Evolutionary conservation across 2,888 invertebrate species (phyloP).

Genomic region (Acanthosepion pharaonis): DNA sequence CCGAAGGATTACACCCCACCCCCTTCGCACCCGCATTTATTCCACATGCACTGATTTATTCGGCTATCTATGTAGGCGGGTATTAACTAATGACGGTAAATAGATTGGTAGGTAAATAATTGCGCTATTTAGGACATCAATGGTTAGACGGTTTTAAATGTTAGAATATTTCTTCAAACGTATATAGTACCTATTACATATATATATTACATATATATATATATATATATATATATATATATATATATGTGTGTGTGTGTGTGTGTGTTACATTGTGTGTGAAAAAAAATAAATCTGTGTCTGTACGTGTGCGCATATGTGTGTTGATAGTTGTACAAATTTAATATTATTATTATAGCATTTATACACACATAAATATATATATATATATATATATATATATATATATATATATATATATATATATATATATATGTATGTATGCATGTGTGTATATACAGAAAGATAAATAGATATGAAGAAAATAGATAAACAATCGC

Average conservation of each 20-base stretch:
- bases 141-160: no score
- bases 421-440: neutral
- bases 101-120: constrained; percentile 18
- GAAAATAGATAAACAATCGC: no score
- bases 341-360: no score
- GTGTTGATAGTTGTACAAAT: no score
- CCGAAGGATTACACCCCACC: neutral
- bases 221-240: neutral
- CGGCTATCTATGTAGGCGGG: neutral
- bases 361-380: neutral
- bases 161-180: no score
- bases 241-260: neutral
- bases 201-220: neutral
- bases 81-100: neutral
- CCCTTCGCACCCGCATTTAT: neutral
- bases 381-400: neutral
- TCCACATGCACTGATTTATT: neutral
- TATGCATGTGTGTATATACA: neutral
- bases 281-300: no score
- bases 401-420: neutral
- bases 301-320: no score
- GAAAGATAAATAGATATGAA: no score
- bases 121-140: neutral
- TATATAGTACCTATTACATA: no score
- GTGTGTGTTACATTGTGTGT: no score